Base-by-base conservation (phyloP, 2,113 vertebrate genomes). In the Ageneiosus marmoratus region DNA sequence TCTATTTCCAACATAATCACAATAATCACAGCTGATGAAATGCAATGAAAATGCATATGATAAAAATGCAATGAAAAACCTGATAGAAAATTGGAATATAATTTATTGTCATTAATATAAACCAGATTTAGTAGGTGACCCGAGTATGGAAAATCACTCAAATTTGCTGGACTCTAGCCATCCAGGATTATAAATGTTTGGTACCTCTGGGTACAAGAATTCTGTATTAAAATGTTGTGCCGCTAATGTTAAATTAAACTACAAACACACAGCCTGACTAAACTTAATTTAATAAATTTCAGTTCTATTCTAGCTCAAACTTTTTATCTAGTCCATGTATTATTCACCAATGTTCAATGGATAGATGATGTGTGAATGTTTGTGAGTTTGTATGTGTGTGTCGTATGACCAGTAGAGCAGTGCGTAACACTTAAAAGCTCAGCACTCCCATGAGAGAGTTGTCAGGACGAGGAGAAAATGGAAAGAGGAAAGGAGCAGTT, bases 381-480 rank as follows among this genome's bases (percentile, higher is more conserved):
- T 48, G 41, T 7, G 7, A 7, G 24, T 70, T 51, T 20, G 15
- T 18, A 44, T 27, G 15, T 77, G 46, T 27, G 72, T 32, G 44
- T 53, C 22, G 48, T 50, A 58, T 79, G 76, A 50, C 51, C 67
- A 69, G 67, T 74, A 55, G 32, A 41, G 58, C 50, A 53, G 46
- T 56, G 60, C 46, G 58, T 72, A 76, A 80, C 75, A 27, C 70
- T 83, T 37, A 77, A 83, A 41, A 55, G 73, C 73, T 56, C 60
- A 67, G 34, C 58, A 55, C 74, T 77, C 60, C 34, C 50, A 56
- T 65, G 62, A 70, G 60, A 83, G 73, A 32, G 41, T 44, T 51
- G 72, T 83, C 72, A 63, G 73, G 60, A 83, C 5, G 11, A 77
- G 73, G 27, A 60, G 62, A 55, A 83, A 27, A 27, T 62, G 15